Evolutionary conservation across 2,797 vertebrate genomes (phyloP).

Genomic region (Mastacembelus armatus): DNA sequence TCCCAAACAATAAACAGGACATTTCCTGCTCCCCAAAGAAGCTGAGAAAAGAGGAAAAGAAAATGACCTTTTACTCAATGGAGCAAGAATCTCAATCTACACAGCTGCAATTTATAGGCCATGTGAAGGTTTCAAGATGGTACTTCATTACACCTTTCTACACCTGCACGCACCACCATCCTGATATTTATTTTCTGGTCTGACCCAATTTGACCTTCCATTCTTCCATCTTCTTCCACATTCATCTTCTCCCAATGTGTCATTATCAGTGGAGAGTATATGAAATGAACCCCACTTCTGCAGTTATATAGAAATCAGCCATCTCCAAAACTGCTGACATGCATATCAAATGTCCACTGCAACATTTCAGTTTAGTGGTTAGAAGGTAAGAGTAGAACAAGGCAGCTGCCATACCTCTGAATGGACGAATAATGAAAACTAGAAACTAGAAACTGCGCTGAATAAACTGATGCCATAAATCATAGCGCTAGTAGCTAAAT

Average conservation of each 20-base stretch:
- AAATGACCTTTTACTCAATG: slow-evolving; percentile 33
- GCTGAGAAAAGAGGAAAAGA: neutral
- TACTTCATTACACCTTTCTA: slow-evolving; percentile 13
- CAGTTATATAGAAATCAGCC: neutral
- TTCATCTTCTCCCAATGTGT: neutral
- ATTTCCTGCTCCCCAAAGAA: slow-evolving; percentile 28
- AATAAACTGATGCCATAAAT: neutral
- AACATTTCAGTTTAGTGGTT: neutral
- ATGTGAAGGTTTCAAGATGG: slow-evolving; percentile 3
- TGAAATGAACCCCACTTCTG: slow-evolving; percentile 1
- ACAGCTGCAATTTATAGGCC: slow-evolving; percentile 21
- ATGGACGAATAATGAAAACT: neutral
- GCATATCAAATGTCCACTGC: neutral
- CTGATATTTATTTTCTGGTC: slow-evolving; percentile 5
- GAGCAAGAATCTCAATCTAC: slow-evolving; percentile 21
- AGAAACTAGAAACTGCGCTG: neutral
- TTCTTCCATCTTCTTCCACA: too few relatives aligned
- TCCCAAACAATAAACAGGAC: slow-evolving; percentile 42
- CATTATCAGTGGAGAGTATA: neutral
- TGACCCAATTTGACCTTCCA: slow-evolving; percentile 8
- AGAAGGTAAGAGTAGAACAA: neutral
- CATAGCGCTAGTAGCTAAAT: neutral
- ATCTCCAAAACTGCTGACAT: slow-evolving; percentile 7
- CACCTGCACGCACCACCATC: slow-evolving; percentile 44
- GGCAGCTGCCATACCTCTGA: neutral